A percentile compares a stretch with the other conserved stretches of the same genome.
Evolutionary conservation across 2,113 vertebrate species (phyloP).

Genomic region (Elaphurus davidianus): DNA sequence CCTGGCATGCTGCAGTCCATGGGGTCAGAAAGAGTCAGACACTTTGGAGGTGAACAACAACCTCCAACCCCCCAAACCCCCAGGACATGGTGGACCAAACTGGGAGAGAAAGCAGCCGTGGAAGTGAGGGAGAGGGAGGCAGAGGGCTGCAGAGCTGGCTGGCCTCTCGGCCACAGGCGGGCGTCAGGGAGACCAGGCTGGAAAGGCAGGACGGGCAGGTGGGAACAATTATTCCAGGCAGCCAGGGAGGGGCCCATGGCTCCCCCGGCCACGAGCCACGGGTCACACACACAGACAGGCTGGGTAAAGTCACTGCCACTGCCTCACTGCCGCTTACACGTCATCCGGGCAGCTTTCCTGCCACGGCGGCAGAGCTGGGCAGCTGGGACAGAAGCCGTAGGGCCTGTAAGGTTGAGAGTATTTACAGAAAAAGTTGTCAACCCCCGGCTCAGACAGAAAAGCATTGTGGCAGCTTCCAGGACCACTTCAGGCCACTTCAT

Average conservation of each 20-base stretch:
- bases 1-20: neutral
- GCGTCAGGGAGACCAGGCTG: accelerated
- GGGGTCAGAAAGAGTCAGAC: neutral
- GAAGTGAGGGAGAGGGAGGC: neutral
- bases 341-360: accelerated
- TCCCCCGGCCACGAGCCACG: accelerated
- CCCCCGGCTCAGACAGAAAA: neutral
- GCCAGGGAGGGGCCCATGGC: accelerated
- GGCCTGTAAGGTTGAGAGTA: neutral
- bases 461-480: accelerated
- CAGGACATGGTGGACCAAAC: accelerated
- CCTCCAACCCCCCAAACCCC: neutral
- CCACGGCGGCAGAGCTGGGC: accelerated
- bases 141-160: accelerated
- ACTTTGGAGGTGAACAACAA: neutral
- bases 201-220: accelerated
- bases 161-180: accelerated
- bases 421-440: neutral
- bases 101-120: accelerated
- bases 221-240: accelerated
- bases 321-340: accelerated
- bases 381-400: accelerated
- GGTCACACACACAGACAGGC: neutral
- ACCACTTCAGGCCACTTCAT: neutral
- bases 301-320: accelerated